Base-by-base conservation (phyloP, 2,113 vertebrate species). In the Boleophthalmus pectinirostris region DNA sequence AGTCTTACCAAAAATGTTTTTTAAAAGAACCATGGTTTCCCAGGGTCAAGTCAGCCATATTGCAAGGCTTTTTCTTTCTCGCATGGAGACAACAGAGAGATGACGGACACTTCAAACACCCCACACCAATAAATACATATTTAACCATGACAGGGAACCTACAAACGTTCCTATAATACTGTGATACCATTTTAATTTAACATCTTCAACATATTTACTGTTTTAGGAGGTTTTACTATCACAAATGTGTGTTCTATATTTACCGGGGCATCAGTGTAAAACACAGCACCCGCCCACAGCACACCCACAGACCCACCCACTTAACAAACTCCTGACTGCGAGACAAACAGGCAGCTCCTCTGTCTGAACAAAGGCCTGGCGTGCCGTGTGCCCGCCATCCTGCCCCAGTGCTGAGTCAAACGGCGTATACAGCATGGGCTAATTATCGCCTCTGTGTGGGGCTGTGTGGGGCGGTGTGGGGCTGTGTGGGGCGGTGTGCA, bases 391-490 rank as follows among this genome's bases (percentile, higher is more conserved):
- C 72, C 75, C 72, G 49, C 75, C 80, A 72, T 75, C 61, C 45
- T 66, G 70, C 21, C 66, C 82, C 75, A n/a, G 77, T 68, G 77
- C 67, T 74, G 85, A 79, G 74, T 86, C 73, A 84, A 74, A 60
- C 73, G n/a, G 72, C 64, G 54, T 77, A 33, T 61, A 66, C 77
- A 82, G 75, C 76, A 61, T 82, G 81, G 84, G 73, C 83, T 90
- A 90, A 91, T 91, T 91, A 89, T 90, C 89, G 85, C 90, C 89
- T 89, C 86, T 70, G 72, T 79, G 78, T 85, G 51, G 51, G 46
- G 12, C 46, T 47, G 46, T 47, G 46, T 47, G 84, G 70, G 56
- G 82, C 81, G 77, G 78, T 86, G 79, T 84, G 68, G 51, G 46
- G 12, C 46, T 47, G 46, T 47, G 46, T 47, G 84, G 70, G 56